phyloP scores from a whole-genome alignment of 2,888 invertebrate species.

The Lasioglossum malachurum region DNA sequence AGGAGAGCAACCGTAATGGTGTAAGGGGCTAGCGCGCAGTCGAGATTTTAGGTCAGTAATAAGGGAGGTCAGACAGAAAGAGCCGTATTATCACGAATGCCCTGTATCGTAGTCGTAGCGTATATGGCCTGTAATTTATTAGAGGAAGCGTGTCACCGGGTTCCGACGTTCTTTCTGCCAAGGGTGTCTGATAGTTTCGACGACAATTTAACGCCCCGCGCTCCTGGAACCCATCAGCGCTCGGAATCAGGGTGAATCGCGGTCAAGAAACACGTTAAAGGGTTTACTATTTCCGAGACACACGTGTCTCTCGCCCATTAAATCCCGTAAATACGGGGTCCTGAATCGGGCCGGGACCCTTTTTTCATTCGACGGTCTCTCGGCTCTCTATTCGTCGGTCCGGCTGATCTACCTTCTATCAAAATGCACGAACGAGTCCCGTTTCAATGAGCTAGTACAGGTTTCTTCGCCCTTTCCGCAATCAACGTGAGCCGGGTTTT shows the following conservation, averaged over 20 bases:
- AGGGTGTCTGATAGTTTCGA: constrained; percentile 19
- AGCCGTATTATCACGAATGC: constrained; percentile 27
- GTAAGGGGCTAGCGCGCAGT: constrained; percentile 27
- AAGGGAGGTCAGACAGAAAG: constrained; percentile 35
- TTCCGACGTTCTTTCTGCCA: constrained; percentile 24
- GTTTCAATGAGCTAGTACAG: constrained; percentile 14
- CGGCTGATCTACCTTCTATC: constrained; percentile 18
- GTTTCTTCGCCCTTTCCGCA: constrained; percentile 11
- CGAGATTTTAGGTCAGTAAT: constrained; percentile 55
- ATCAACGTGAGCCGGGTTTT: constrained; percentile 12
- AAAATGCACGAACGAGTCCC: constrained; percentile 24
- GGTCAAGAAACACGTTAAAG: background rate
- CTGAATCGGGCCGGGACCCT: background rate
- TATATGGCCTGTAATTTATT: constrained; percentile 51
- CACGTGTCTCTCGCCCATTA: background rate
- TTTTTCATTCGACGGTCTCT: background rate
- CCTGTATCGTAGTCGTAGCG: constrained; percentile 22
- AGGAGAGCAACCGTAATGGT: constrained; percentile 21
- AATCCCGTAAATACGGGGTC: constrained; percentile 14
- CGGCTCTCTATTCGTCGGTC: background rate
- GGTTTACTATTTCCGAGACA: background rate
- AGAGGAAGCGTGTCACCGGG: constrained; percentile 50
- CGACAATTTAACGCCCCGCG: background rate
- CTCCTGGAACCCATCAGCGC: background rate
- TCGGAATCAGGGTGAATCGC: background rate